Base-by-base conservation (phyloP, 1,140 invertebrate genomes). In the Drosophila kikkawai region DNA sequence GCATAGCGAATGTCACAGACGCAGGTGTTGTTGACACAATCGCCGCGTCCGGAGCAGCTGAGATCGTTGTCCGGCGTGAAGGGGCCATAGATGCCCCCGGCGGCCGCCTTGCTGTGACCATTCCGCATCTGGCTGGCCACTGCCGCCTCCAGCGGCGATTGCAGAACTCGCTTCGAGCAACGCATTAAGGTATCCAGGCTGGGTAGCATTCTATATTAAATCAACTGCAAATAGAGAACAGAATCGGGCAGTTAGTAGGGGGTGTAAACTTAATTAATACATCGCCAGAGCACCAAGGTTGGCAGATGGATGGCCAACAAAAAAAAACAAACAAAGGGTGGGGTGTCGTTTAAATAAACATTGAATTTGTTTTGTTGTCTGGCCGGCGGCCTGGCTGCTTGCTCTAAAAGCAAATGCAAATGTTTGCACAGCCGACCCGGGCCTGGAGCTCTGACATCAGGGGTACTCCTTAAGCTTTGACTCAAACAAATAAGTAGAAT, bases 1-100 rank as follows among this genome's bases (percentile, higher is more conserved):
- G 95, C 88, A 91, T 94, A 94, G 58, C 95, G 95, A 91, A 98
- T 98, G 94, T 98, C 97, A 93, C 98, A 98, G 67, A 98, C 94
- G 91, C 98, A 98, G 39, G 97, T 97, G 45, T 97, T 97, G 93
- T 98, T 97, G 74, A 97, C 95, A 93, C 97, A 98, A 93, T 98
- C 97, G 11, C 97, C 98, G 69, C 97, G 96, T n/a, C 97, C 97
- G 4, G 92, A 93, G 57, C 92, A 93, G 64, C 91, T 91, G 60
- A 91, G 80, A 63, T 88, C 80, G 71, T 79, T 82, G 64, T 75
- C 84, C 44, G 81, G 85, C 19, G 81, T 81, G 1, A 88, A 88
- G 55, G 84, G 84, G 0, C 84, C 84, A 19, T 79, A 88, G 22
- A 80, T 68, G 44, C 83, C 74, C 17, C 45, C 66, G 50, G 55